A percentile compares a stretch with the other conserved stretches of the same genome.
These are phyloP conservation scores for Galagoides demidoff DNA, from an alignment of 2,797 vertebrate species.

Conservation along the genomic window DNA sequence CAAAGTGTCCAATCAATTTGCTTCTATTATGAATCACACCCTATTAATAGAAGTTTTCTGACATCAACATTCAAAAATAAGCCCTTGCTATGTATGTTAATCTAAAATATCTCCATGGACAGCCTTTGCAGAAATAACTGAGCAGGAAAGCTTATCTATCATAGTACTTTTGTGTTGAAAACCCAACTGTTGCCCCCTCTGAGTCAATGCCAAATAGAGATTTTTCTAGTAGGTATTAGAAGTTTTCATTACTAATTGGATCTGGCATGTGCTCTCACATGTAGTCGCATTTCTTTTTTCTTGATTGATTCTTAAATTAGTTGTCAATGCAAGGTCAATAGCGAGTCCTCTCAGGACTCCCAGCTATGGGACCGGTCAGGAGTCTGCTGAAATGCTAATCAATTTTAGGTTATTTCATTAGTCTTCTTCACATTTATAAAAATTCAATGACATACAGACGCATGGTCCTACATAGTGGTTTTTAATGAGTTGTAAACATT, in stretches of 20 bases:
- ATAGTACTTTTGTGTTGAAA: constrained; percentile 25
- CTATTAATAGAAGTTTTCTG: not conserved
- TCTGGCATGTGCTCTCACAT: not conserved
- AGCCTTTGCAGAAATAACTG: not conserved
- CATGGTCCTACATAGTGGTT: not conserved
- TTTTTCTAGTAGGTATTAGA: not conserved
- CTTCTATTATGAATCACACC: not conserved
- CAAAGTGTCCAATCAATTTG: constrained; percentile 34
- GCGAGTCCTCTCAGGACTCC: not conserved
- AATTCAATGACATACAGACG: not conserved
- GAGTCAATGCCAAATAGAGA: not conserved
- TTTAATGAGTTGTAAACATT: constrained; percentile 53
- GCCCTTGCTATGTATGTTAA: not conserved
- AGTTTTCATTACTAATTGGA: not conserved
- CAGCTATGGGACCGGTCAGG: not conserved
- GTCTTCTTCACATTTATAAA: constrained; percentile 56
- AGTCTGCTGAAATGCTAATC: constrained; percentile 46
- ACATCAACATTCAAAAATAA: constrained; percentile 34
- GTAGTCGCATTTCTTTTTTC: constrained; percentile 55
- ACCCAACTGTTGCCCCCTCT: not conserved
- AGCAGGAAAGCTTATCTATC: not conserved
- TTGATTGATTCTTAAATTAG: constrained; percentile 12
- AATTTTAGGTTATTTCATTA: constrained; percentile 7
- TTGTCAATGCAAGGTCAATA: constrained; percentile 44
- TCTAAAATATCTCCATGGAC: not conserved